Evolutionary conservation across 2,797 vertebrate genomes (phyloP), one percentile per base, ranked within the genome.

Genomic region (Apodemus agrarius): DNA sequence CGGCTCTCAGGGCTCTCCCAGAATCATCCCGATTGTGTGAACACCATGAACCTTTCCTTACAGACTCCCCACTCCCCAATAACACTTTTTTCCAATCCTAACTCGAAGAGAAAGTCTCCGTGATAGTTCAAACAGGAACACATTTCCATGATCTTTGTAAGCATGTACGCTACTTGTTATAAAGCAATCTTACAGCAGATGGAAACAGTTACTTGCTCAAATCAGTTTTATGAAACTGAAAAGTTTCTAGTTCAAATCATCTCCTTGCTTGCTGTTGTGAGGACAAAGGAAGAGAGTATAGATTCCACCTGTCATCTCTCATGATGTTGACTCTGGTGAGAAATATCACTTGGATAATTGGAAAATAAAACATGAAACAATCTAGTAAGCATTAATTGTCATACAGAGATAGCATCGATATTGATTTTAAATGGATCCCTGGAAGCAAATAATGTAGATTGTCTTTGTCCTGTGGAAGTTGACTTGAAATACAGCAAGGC

Each of bases 201-300:
- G 65, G 72, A 94, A 93, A 89, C 72, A 49, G 1, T 5, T 63
- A 0, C 86, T 93, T 74, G 63, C 24, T 96, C 21, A 59, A 49
- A 46, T 96, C 85, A 81, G 63, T 91, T 81, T 81, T 93, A 14
- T 74, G 26, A 93, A 85, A 31, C 63, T 54, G 90, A 10, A 81
- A 21, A 81, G 85, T 95, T 94, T 74, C 26, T 81, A 87, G 75
- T 91, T 84, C 34, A 61, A 31, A 57, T 92, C 34, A 65, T 16
- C 11, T 94, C 17, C n/a, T 87, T n/a, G 1, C 79, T 75, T 83
- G 3, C 52, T 69, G 3, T 69, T 95, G 9, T 74, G 46, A 89
- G 72, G 67, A 96, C 52, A 89, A 22, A 12, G 3, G 37, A 67
- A n/a, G 34, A 43, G 19, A 90, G 75, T 26, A 75, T 75, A 90